A percentile compares a stretch with the other conserved stretches of the same genome.
These are phyloP conservation scores for Coregonus clupeaformis DNA, from an alignment of 2,113 vertebrate species.

Conservation along the genomic window DNA sequence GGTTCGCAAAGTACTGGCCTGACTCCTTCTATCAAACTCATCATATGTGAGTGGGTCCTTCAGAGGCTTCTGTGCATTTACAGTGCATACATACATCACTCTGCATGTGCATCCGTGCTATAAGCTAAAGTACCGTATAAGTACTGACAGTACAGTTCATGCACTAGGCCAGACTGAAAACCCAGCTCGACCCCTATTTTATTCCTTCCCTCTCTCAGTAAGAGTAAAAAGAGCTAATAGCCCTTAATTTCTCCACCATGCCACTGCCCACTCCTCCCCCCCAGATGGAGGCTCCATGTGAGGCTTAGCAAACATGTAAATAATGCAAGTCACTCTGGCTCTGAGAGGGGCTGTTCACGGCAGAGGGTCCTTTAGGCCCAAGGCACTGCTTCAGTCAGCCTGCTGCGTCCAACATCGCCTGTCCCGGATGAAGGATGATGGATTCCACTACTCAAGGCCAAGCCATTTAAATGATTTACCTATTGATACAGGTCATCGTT, in stretches of 20 bases:
- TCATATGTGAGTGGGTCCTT: too few species aligned
- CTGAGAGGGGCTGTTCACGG: conserved; percentile 28
- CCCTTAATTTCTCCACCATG: conserved; percentile 38
- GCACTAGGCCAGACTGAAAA: not conserved
- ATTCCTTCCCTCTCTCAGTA: conserved; percentile 5
- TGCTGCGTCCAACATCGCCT: not conserved
- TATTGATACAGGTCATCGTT: conserved; percentile 60
- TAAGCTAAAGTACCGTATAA: too few species aligned
- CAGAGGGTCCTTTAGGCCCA: not conserved
- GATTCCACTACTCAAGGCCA: not conserved
- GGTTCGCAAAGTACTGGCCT: too few species aligned
- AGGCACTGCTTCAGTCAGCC: too few species aligned
- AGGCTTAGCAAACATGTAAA: conserved; percentile 67
- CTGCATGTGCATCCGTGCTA: too few species aligned
- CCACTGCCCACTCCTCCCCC: conserved; percentile 50
- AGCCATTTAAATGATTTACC: conserved; percentile 54
- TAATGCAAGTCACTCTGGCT: conserved; percentile 63
- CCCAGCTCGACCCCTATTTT: not conserved
- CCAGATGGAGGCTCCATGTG: conserved; percentile 68
- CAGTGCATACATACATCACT: too few species aligned
- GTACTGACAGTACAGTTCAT: not conserved
- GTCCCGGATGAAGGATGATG: not conserved
- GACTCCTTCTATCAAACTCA: too few species aligned
- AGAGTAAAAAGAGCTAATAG: conserved; percentile 57
- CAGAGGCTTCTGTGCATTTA: too few species aligned